phyloP scores from a whole-genome alignment of 1,140 invertebrate species.

The Cydia amplana region DNA sequence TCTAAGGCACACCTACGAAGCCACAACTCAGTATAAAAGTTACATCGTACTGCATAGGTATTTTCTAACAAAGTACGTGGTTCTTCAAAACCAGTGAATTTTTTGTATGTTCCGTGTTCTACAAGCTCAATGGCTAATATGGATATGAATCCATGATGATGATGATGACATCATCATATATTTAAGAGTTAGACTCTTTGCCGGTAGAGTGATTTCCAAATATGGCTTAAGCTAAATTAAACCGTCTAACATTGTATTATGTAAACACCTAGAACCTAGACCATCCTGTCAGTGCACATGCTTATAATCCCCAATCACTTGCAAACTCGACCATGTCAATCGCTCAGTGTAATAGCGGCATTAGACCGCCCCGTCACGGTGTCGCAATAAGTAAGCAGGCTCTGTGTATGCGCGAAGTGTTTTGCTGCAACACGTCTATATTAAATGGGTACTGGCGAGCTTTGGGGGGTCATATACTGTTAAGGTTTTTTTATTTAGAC shows the following conservation, averaged over 20 bases:
- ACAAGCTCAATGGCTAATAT: too few species aligned
- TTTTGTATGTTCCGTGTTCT: too few species aligned
- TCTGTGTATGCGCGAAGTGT: conserved; percentile 6
- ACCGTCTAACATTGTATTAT: neutral
- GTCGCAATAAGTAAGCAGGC: conserved; percentile 11
- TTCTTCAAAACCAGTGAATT: too few species aligned
- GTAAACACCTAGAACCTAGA: too few species aligned
- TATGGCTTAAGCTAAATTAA: neutral
- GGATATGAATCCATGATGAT: too few species aligned
- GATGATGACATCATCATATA: too few species aligned
- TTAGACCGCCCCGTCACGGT: conserved; percentile 10
- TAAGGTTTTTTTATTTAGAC: neutral
- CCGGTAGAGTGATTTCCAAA: too few species aligned
- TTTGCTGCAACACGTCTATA: neutral
- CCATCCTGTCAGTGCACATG: neutral
- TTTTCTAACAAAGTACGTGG: too few species aligned
- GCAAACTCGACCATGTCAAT: neutral
- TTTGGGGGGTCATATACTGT: neutral
- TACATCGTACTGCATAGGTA: too few species aligned
- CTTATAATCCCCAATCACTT: neutral
- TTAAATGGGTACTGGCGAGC: neutral
- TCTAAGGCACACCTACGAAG: too few species aligned
- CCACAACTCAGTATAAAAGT: too few species aligned
- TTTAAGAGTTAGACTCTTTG: too few species aligned
- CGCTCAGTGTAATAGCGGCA: conserved; percentile 5